Evolutionary conservation across 2,888 invertebrate species (phyloP).

Genomic region (Cyaniris semiargus): DNA sequence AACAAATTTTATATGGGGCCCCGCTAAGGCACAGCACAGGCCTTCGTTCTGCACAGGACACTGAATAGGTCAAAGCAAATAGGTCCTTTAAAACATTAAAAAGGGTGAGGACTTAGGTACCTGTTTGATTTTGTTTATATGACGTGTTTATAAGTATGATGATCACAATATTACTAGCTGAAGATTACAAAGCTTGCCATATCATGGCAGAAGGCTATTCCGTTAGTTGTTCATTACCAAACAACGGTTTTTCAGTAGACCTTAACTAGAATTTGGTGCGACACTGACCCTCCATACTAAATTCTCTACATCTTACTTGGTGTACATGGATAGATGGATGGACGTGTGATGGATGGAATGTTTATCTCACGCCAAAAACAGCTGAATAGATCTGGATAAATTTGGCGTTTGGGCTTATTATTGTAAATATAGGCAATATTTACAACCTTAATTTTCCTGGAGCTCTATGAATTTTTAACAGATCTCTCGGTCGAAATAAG

Average conservation of each 20-base stretch:
- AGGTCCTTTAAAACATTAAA: too few relatives aligned
- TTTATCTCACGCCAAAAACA: constrained; percentile 19
- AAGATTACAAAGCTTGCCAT: too few relatives aligned
- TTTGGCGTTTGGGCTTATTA: constrained; percentile 6
- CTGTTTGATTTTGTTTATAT: too few relatives aligned
- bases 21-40: too few relatives aligned
- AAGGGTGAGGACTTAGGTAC: too few relatives aligned
- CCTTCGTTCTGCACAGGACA: too few relatives aligned
- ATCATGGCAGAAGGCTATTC: too few relatives aligned
- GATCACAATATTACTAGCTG: too few relatives aligned
- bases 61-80: too few relatives aligned
- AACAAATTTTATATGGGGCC: too few relatives aligned
- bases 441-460: not conserved
- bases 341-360: not conserved
- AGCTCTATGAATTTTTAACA: not conserved
- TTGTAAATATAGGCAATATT: too few relatives aligned
- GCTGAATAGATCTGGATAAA: constrained; percentile 5
- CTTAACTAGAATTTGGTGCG: not conserved
- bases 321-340: not conserved
- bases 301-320: not conserved
- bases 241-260: not conserved
- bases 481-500: not conserved
- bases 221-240: not conserved
- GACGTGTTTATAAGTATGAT: too few relatives aligned
- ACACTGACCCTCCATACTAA: not conserved